Percentiles rank a stretch among this genome's conserved stretches.
These are phyloP conservation scores for Chascanopsetta lugubris DNA, from an alignment of 2,113 vertebrate genomes.

Conservation along the genomic window DNA sequence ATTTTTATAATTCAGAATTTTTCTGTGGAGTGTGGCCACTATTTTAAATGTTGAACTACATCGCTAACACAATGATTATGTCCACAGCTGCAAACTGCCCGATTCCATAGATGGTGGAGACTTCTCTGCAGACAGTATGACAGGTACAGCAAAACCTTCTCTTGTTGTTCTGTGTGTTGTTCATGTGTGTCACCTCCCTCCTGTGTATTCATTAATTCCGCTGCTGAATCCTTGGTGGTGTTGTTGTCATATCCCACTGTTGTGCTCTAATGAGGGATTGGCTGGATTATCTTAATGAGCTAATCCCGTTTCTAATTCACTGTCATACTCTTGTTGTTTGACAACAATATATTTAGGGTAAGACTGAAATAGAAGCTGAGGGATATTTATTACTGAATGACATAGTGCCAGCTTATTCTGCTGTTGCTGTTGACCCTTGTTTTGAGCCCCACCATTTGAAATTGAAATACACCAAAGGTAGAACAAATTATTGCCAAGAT, in stretches of 20 bases:
- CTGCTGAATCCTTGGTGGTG: conserved; percentile 19
- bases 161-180: neutral
- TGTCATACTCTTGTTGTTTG: conserved; percentile 16
- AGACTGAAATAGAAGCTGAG: neutral
- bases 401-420: too few relatives aligned
- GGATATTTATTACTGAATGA: too few relatives aligned
- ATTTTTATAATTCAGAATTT: conserved; percentile 8
- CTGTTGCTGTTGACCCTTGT: too few relatives aligned
- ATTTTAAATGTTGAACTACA: conserved; percentile 5
- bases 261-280: conserved; percentile 23
- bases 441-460: too few relatives aligned
- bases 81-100: conserved; percentile 75
- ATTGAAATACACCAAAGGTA: too few relatives aligned
- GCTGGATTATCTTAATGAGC: conserved; percentile 41
- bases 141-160: conserved; percentile 72
- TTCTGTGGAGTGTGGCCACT: neutral
- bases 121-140: conserved; percentile 73
- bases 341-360: conserved; percentile 4
- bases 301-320: conserved; percentile 25
- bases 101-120: conserved; percentile 74
- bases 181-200: conserved; percentile 43
- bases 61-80: conserved; percentile 48
- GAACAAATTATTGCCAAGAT: too few relatives aligned
- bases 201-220: conserved; percentile 62
- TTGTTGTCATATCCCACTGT: conserved; percentile 35